Conservation (phyloP, 1,140 invertebrate species). For the Homalodisca vitripennis region DNA sequence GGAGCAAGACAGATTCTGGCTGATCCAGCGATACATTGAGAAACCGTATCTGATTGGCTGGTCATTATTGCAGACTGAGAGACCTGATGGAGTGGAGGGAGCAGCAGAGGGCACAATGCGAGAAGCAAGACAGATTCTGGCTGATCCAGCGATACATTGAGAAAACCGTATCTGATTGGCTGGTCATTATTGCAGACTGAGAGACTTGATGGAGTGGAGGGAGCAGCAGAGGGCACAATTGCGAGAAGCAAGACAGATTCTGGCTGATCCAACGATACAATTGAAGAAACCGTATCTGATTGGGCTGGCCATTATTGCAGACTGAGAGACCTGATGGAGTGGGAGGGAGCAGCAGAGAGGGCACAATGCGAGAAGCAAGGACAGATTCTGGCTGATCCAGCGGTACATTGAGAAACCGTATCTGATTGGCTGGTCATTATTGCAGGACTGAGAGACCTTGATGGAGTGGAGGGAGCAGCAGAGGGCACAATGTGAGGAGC, state of each 20-base stretch:
- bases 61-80: too few relatives aligned
- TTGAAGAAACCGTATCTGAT: constrained; percentile 62
- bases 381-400: constrained; percentile 50
- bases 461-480: constrained; percentile 44
- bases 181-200: too few relatives aligned
- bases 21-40: constrained; percentile 59
- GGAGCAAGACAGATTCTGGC: constrained; percentile 41
- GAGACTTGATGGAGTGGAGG: constrained; percentile 47
- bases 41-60: constrained; percentile 63
- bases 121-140: too few relatives aligned
- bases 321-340: constrained; percentile 47
- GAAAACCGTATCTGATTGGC: too few relatives aligned
- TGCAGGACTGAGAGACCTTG: too few relatives aligned
- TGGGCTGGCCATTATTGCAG: too few relatives aligned
- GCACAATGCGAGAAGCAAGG: constrained; percentile 27
- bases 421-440: too few relatives aligned
- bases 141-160: too few relatives aligned
- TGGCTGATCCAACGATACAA: constrained; percentile 57
- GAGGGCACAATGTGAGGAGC: constrained; percentile 32
- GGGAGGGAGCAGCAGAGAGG: constrained; percentile 41
- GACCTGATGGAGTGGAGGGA: too few relatives aligned
- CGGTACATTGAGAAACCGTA: constrained; percentile 63
- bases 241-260: constrained; percentile 33
- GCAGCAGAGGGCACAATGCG: too few relatives aligned
- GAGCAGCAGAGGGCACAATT: constrained; percentile 30